A percentile compares a stretch with the other conserved stretches of the same genome.
These are phyloP conservation scores for Tapirus terrestris DNA, from an alignment of 2,113 vertebrate genomes.

Conservation along the genomic window DNA sequence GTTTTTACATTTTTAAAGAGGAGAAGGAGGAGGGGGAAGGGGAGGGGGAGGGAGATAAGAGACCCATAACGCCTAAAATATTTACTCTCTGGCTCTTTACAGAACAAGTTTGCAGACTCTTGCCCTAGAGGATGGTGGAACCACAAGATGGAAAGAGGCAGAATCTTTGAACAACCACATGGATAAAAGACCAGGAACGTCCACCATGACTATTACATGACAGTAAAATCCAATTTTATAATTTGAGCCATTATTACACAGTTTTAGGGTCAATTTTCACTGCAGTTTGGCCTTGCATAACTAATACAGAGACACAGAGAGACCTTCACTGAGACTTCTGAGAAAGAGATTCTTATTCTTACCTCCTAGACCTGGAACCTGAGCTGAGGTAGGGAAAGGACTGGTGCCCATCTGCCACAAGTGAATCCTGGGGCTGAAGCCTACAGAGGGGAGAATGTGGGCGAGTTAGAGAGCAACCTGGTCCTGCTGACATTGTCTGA, in stretches of 20 bases:
- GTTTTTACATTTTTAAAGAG: not conserved
- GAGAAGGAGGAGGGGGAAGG: too few species aligned
- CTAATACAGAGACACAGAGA: not conserved
- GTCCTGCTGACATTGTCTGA: not conserved
- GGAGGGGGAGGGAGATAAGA: not conserved
- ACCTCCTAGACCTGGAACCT: not conserved
- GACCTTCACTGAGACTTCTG: not conserved
- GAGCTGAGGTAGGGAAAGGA: not conserved
- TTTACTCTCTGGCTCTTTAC: not conserved
- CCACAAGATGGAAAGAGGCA: not conserved
- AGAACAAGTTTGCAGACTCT: not conserved
- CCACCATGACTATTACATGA: fast-evolving
- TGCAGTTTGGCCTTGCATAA: not conserved
- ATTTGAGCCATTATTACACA: not conserved
- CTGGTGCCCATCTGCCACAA: fast-evolving
- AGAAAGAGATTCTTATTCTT: not conserved
- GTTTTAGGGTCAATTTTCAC: not conserved
- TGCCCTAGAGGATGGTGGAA: not conserved
- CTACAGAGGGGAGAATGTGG: not conserved
- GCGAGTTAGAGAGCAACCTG: not conserved
- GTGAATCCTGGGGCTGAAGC: not conserved
- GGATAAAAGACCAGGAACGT: not conserved
- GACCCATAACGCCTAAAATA: not conserved
- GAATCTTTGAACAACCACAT: not conserved
- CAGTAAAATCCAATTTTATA: not conserved